phyloP scores from a whole-genome alignment of 2,113 vertebrate species.

The Rhagologus leucostigma region DNA sequence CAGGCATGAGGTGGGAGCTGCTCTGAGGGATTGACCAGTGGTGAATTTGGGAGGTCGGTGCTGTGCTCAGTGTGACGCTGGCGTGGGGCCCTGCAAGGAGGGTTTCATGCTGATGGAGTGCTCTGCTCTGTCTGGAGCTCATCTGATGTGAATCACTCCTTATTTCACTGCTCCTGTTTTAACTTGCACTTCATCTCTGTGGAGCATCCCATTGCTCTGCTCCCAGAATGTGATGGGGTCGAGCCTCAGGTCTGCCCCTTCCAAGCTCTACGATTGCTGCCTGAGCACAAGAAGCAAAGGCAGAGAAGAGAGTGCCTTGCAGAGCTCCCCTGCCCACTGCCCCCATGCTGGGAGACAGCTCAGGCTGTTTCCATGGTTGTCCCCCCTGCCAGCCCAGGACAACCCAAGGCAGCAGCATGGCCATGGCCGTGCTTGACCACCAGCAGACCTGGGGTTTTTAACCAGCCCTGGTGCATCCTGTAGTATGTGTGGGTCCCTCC shows the following conservation, averaged over 20 bases:
- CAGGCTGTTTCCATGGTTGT: not conserved
- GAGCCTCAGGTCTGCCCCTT: not conserved
- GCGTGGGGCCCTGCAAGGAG: accelerated
- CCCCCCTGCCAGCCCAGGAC: not conserved
- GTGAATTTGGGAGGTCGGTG: accelerated
- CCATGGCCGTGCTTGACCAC: accelerated
- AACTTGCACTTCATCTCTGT: not conserved
- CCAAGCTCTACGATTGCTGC: not conserved
- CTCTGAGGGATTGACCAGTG: not conserved
- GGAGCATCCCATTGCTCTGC: not conserved
- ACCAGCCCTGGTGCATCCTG: not conserved
- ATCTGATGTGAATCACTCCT: not conserved
- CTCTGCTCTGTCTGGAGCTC: not conserved
- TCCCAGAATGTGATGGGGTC: accelerated
- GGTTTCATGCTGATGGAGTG: accelerated
- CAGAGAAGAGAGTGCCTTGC: not conserved
- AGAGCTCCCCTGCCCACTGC: not conserved
- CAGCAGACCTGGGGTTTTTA: not conserved
- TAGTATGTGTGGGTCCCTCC: not conserved
- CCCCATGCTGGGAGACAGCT: accelerated
- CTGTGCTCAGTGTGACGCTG: accelerated
- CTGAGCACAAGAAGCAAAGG: not conserved
- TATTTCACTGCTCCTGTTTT: not conserved
- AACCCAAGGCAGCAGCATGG: not conserved
- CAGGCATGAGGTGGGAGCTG: accelerated